Conservation (phyloP, 2,113 vertebrate species). For the Tragulus kanchil region DNA sequence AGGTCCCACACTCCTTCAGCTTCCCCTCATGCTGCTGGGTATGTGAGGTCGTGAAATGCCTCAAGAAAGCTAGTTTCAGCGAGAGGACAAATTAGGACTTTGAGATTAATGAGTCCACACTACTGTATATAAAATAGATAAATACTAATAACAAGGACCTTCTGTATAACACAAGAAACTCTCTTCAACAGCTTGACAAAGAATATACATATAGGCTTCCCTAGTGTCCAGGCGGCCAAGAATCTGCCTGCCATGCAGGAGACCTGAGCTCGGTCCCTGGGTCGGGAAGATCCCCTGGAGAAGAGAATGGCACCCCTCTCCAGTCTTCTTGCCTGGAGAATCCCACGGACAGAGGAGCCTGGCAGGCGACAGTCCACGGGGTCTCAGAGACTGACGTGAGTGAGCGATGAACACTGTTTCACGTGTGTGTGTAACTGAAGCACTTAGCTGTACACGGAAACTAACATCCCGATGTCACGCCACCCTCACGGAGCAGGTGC, state of each 20-base stretch:
- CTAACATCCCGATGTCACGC: too few relatives aligned
- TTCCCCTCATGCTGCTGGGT: not conserved
- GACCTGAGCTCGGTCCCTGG: not conserved
- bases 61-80: not conserved
- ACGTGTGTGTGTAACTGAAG: not conserved
- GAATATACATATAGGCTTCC: not conserved
- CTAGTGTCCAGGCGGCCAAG: not conserved
- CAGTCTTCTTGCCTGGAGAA: not conserved
- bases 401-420: not conserved
- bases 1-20: rapidly evolving
- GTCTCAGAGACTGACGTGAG: rapidly evolving
- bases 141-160: not conserved
- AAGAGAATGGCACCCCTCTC: not conserved
- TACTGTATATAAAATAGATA: not conserved
- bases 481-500: rapidly evolving
- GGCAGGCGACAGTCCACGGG: not conserved
- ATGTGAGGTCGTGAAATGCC: not conserved
- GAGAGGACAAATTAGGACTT: not conserved
- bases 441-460: too few relatives aligned
- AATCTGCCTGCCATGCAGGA: not conserved
- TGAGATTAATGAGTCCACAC: too few relatives aligned
- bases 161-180: not conserved
- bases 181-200: too few relatives aligned
- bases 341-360: not conserved
- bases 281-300: not conserved